These are phyloP conservation scores for Spilarctia lutea DNA, from an alignment of 2,888 invertebrate species.

Conservation along the genomic window DNA sequence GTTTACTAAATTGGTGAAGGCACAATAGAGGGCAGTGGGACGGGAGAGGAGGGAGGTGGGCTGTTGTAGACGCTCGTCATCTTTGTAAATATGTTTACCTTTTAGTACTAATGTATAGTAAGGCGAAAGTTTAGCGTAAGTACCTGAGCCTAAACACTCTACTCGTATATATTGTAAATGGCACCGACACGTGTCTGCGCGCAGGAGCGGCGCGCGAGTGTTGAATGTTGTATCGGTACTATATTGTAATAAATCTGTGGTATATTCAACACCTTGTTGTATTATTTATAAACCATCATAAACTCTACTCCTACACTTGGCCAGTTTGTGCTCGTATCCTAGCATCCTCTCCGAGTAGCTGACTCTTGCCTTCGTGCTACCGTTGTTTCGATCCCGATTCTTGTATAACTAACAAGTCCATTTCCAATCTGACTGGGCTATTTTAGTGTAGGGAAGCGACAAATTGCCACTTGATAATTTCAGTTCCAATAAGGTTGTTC, in stretches of 20 bases:
- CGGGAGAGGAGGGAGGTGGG: background rate
- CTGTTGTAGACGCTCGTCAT: background rate
- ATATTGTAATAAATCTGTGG: slow-evolving; percentile 56
- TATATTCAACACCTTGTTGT: slow-evolving; percentile 36
- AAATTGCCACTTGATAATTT: no score
- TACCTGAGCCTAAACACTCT: slow-evolving; percentile 65
- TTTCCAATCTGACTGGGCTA: no score
- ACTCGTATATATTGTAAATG: slow-evolving; percentile 45
- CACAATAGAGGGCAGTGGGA: background rate
- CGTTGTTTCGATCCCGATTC: background rate
- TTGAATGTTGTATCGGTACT: slow-evolving; percentile 44
- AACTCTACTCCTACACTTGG: background rate
- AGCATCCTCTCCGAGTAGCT: no score
- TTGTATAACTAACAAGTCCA: no score
- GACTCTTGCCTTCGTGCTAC: background rate
- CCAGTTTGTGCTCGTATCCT: background rate
- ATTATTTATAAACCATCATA: slow-evolving; percentile 36
- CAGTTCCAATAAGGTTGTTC: no score
- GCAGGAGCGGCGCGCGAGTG: slow-evolving; percentile 36
- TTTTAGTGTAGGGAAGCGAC: no score
- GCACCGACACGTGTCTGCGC: no score
- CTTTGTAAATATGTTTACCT: slow-evolving; percentile 69
- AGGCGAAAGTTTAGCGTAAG: slow-evolving; percentile 63
- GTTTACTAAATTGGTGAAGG: background rate
- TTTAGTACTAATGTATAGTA: slow-evolving; percentile 47